A percentile compares a stretch with the other conserved stretches of the same genome.
Conservation (phyloP, 1,140 invertebrate species). For the Drosophila parvula region DNA sequence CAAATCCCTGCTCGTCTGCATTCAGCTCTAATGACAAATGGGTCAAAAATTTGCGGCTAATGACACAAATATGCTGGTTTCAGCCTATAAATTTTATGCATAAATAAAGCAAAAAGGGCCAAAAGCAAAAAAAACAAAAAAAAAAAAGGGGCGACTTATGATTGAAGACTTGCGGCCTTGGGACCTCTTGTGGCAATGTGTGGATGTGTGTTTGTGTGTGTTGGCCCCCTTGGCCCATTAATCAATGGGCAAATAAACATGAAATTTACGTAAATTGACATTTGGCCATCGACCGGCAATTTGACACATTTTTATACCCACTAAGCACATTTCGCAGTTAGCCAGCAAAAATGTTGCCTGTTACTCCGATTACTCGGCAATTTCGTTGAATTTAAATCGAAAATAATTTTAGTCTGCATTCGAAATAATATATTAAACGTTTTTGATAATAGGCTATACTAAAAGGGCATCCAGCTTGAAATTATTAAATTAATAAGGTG, state of each 20-base stretch:
- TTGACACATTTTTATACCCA: slow-evolving; percentile 2
- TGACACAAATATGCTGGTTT: slow-evolving; percentile 78
- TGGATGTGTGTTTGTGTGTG: not conserved
- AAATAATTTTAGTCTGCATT: too few species aligned
- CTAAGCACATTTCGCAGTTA: not conserved
- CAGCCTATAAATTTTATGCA: slow-evolving; percentile 76
- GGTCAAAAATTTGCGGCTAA: slow-evolving; percentile 81
- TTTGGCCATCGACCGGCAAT: slow-evolving; percentile 36
- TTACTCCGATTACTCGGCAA: too few species aligned
- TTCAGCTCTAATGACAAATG: slow-evolving; percentile 78
- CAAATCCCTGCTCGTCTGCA: slow-evolving; percentile 63
- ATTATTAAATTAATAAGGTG: too few species aligned
- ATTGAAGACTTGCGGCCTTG: slow-evolving; percentile 65
- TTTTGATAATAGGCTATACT: too few species aligned
- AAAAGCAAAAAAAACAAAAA: slow-evolving; percentile 12
- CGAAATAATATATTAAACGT: too few species aligned
- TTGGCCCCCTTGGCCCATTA: slow-evolving; percentile 53
- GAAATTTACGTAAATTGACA: slow-evolving; percentile 71
- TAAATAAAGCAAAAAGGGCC: slow-evolving; percentile 61
- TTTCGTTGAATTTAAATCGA: too few species aligned
- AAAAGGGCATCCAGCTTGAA: too few species aligned
- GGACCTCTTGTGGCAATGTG: slow-evolving; percentile 23
- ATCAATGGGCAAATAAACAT: slow-evolving; percentile 76
- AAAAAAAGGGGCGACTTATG: slow-evolving; percentile 48
- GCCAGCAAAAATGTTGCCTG: too few species aligned